These are phyloP conservation scores for Prionailurus bengalensis DNA, from an alignment of 2,113 vertebrate genomes.

Conservation along the genomic window DNA sequence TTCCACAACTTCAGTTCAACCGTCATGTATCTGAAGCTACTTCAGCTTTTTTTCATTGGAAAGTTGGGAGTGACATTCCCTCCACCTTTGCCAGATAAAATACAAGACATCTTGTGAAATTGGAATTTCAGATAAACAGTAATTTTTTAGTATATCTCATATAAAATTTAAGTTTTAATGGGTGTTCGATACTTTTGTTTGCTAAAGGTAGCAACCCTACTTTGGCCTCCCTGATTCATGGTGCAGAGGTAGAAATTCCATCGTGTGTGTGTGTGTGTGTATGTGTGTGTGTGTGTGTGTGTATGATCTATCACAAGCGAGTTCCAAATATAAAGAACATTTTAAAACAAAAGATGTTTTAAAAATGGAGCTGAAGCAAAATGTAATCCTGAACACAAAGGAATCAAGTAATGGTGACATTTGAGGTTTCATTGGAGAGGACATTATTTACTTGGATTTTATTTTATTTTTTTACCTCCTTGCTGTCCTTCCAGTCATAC, in stretches of 20 bases:
- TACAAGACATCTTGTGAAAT: background rate
- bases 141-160: background rate
- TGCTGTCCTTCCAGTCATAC: background rate
- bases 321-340: background rate
- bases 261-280: background rate
- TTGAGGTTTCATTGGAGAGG: background rate
- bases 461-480: background rate
- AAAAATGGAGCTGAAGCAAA: constrained; percentile 23
- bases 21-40: constrained; percentile 1
- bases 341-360: constrained; percentile 35
- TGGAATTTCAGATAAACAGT: constrained; percentile 31
- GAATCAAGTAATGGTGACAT: background rate
- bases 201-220: background rate
- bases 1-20: background rate
- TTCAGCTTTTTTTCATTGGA: constrained; percentile 37
- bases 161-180: constrained; percentile 34
- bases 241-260: background rate
- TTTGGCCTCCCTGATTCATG: background rate
- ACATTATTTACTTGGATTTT: background rate
- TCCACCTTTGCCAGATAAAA: constrained; percentile 52
- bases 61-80: background rate
- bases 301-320: background rate
- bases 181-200: background rate
- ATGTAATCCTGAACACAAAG: background rate
- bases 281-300: background rate